Percentiles rank a stretch among this genome's conserved stretches.
Evolutionary conservation across 1,140 invertebrate species (phyloP).

Genomic region (Tetramorium parvispinum): DNA sequence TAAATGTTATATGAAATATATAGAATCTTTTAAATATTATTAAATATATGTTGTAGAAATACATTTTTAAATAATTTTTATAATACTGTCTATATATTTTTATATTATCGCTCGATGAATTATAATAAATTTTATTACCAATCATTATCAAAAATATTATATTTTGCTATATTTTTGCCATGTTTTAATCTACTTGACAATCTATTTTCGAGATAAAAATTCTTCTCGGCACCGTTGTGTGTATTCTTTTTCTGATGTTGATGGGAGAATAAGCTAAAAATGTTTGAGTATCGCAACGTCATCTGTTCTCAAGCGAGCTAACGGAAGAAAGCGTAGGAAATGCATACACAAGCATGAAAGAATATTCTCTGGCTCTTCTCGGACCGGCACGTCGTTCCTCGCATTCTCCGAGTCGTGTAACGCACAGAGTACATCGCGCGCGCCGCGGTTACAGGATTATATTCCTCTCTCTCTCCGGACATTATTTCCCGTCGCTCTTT

Average conservation of each 20-base stretch:
- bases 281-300: slow-evolving; percentile 2
- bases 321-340: background rate
- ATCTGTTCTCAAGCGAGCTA: slow-evolving; percentile 4
- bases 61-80: background rate
- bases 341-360: slow-evolving; percentile 22
- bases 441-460: slow-evolving; percentile 35
- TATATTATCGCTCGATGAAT: background rate
- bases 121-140: background rate
- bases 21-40: background rate
- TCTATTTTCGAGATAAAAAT: background rate
- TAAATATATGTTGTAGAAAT: background rate
- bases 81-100: background rate
- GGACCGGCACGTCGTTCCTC: background rate
- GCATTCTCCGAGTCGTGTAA: slow-evolving; percentile 42
- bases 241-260: background rate
- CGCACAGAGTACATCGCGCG: slow-evolving; percentile 23
- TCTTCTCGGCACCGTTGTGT: background rate
- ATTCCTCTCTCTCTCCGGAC: background rate
- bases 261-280: slow-evolving; percentile 1
- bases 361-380: slow-evolving; percentile 4
- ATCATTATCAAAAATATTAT: background rate
- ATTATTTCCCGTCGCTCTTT: slow-evolving; percentile 8
- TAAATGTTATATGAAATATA: background rate
- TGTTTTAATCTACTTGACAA: background rate
- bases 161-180: background rate